Base-by-base conservation (phyloP, 2,113 vertebrate genomes). In the Heptranchias perlo region DNA sequence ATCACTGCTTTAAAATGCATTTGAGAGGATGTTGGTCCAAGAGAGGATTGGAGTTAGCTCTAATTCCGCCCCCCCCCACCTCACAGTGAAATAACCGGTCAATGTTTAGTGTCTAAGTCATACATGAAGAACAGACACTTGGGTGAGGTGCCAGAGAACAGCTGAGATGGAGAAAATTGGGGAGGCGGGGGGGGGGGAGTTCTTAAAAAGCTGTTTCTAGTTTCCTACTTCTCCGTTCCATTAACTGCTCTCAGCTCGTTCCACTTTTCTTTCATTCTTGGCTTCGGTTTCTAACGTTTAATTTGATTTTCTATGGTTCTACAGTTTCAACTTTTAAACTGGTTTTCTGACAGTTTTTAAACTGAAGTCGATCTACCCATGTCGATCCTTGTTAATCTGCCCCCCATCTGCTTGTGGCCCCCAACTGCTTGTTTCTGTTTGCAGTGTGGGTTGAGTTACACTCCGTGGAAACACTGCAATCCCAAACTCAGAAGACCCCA, bases 291-390 rank as follows among this genome's bases (percentile, higher is more conserved):
- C 58, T 93, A 7, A 1, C 64, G 89, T 61, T 92, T 61, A 92
- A 93, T 93, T 93, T 93, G 21, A 61, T 62, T 93, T 93, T 93
- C 89, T 58, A 39, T 93, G 58, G 89, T 93, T 93, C 89, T 93
- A 92, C 35, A 62, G 58, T 93, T 93, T 62, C 58, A 93, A 93
- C 14, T 4, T 58, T 61, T 91, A 91, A 91, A 35, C 54, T n/a
- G 14, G n/a, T 93, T 93, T 93, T 35, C 89, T 93, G 89, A 93
- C 89, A 93, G 89, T n/a, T 64, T 93, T 62, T n/a, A 23, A 62
- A 62, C 89, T 39, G 35, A 44, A 82, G 16, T 47, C 39, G 21
- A 82, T 82, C 78, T 82, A 14, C 61, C 61, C 18, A n/a, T 8
- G 23, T 93, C 64, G 64, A 93, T 39, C 58, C 89, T 23, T 8